Conservation (phyloP, 2,888 invertebrate genomes). For the Lasioglossum pauxillum region DNA sequence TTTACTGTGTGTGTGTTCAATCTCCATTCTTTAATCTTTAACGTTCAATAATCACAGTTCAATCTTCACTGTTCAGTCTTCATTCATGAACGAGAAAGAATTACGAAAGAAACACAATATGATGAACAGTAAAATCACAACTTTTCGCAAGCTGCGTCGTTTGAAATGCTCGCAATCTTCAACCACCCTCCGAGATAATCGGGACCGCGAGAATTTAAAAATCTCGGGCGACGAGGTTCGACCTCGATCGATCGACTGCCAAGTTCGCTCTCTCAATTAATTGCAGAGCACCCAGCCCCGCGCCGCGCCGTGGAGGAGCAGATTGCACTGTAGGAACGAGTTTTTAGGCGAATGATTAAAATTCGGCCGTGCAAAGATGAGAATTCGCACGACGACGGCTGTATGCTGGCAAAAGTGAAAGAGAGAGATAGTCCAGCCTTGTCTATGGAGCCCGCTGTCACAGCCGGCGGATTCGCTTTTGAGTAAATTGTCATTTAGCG, state of each 20-base stretch:
- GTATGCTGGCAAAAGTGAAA: neutral
- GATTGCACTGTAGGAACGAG: conserved; percentile 20
- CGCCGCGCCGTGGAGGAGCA: neutral
- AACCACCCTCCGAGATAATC: neutral
- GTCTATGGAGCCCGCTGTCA: neutral
- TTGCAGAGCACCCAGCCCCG: neutral
- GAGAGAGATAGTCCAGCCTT: neutral
- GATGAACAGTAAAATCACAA: neutral
- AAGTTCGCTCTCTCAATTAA: neutral
- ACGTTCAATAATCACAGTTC: no score
- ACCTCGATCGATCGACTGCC: conserved; percentile 6
- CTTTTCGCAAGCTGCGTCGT: neutral
- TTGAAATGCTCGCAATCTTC: neutral
- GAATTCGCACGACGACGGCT: conserved; percentile 1
- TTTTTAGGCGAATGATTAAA: conserved; percentile 39
- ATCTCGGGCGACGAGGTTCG: neutral
- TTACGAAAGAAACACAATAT: no score
- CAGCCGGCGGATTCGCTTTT: conserved; percentile 51
- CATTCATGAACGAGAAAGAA: no score
- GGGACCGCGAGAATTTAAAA: neutral
- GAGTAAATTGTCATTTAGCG: conserved; percentile 60
- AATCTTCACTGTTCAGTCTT: no score
- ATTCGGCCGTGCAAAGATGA: conserved; percentile 4
- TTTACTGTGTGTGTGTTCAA: no score
- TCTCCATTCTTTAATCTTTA: no score